Base-by-base conservation (phyloP, 1,140 invertebrate species). In the Cardiocondyla obscurior region DNA sequence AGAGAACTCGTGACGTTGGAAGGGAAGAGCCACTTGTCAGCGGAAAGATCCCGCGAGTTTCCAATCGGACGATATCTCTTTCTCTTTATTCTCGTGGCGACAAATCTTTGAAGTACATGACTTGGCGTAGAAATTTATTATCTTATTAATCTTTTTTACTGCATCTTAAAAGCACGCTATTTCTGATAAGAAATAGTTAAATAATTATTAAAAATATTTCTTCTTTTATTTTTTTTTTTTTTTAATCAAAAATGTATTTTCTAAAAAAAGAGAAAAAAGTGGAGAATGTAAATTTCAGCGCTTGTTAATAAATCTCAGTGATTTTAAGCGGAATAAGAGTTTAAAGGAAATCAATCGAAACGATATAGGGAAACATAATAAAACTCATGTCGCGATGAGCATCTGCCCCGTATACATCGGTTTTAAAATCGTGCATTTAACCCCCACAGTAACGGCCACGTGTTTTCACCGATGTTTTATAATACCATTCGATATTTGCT, bases 331-430 rank as follows among this genome's bases (percentile, higher is more conserved):
- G 19, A 60, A 62, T 6, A n/a, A n/a, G 8, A 42, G 28, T 19
- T 39, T 6, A 7, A 42, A 64, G 10, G 42, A 36, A 51, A 0
- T 4, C 46, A 10, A 12, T 16, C 8, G 44, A 25, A 30, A 58
- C 10, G 19, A 3, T 10, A 16, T 39, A 42, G 42, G 25, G 7
- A 14, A 49, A 55, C 12, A 6, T 65, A 33, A 36, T 39, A 65
- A 83, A 82, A 67, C 39, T 55, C 44, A 77, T 55, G 60, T 44
- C 51, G 60, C 49, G 67, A 79, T 22, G 82, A 90, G 82, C 90
- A 92, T 92, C 88, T 91, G 89, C 86, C 89, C 89, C 89, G 89
- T 90, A 90, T 92, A 28, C 36, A 88, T 91, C 88, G 77, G 62
- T 16, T 72, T 49, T 60, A 79, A 72, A 79, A 64, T 42, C 83